phyloP scores from a whole-genome alignment of 30 jellyfish, hydroid and myxozoan species.

The Hydractinia echinata region DNA sequence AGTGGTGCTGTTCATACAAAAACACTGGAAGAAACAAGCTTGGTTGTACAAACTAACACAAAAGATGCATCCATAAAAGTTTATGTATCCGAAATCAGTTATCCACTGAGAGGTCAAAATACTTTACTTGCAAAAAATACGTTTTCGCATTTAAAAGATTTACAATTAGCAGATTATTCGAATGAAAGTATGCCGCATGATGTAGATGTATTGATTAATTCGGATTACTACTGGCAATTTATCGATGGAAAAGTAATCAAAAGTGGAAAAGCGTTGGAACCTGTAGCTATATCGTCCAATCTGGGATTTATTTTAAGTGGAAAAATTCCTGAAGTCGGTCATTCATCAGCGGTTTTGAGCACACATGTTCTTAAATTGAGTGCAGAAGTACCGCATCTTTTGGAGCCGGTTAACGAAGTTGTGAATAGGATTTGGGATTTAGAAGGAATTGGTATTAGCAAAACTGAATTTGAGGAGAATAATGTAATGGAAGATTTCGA shows the following conservation, averaged over 20 bases:
- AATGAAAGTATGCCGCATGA: too few species aligned
- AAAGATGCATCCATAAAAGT: neutral
- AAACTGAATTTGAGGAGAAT: too few species aligned
- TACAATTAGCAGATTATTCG: neutral
- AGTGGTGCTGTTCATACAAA: neutral
- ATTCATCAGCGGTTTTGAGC: constrained; percentile 1
- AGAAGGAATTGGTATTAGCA: too few species aligned
- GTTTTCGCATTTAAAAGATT: neutral
- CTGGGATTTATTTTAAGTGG: neutral
- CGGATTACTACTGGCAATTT: constrained; percentile 3
- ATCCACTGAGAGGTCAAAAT: neutral
- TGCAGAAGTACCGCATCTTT: too few species aligned
- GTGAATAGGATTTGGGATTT: too few species aligned
- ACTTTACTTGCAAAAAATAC: neutral
- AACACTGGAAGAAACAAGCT: neutral
- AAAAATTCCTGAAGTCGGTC: neutral
- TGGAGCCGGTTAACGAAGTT: too few species aligned
- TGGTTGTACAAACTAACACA: neutral
- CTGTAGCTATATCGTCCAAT: constrained; percentile 1
- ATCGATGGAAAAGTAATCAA: neutral
- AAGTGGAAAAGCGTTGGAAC: neutral
- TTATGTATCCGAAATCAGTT: neutral
- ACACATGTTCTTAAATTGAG: too few species aligned
- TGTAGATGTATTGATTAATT: too few species aligned
- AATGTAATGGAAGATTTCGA: too few species aligned